Percentiles rank a stretch among this genome's conserved stretches.
phyloP scores from a whole-genome alignment of 2,797 vertebrate genomes.

The Stomatorhinus walkeri region DNA sequence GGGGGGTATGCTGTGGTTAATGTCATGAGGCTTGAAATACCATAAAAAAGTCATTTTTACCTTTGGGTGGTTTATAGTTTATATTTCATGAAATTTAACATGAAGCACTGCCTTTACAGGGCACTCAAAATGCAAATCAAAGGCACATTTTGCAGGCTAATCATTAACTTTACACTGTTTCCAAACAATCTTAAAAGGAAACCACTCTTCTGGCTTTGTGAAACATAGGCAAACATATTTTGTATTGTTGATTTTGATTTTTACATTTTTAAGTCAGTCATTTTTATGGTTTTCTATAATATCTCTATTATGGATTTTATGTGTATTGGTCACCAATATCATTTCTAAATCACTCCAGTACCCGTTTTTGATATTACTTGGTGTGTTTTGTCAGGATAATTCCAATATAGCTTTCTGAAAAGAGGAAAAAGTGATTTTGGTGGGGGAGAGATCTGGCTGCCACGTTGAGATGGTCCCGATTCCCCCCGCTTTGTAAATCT shows the following conservation, averaged over 20 bases:
- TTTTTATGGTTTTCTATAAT: neutral
- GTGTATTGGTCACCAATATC: neutral
- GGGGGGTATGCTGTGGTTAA: neutral
- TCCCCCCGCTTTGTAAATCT: conserved; percentile 34
- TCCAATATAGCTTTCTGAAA: neutral
- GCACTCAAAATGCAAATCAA: neutral
- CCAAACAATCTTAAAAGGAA: neutral
- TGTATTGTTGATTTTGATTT: neutral
- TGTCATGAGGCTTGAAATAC: neutral
- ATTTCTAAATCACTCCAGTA: neutral
- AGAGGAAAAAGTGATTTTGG: neutral
- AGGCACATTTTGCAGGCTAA: neutral
- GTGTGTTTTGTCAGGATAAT: neutral
- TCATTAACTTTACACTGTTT: neutral
- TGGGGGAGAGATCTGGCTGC: neutral
- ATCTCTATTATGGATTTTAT: neutral
- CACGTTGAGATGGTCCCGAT: conserved; percentile 33
- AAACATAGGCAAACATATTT: neutral
- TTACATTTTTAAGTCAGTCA: neutral
- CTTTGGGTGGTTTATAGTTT: neutral
- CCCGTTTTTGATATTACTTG: neutral
- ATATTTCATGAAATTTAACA: neutral
- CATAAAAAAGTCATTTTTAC: neutral
- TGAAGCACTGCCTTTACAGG: neutral
- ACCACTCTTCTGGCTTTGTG: neutral